Evolutionary conservation across 2,888 invertebrate species (phyloP).

Genomic region (Polyploca ridens): DNA sequence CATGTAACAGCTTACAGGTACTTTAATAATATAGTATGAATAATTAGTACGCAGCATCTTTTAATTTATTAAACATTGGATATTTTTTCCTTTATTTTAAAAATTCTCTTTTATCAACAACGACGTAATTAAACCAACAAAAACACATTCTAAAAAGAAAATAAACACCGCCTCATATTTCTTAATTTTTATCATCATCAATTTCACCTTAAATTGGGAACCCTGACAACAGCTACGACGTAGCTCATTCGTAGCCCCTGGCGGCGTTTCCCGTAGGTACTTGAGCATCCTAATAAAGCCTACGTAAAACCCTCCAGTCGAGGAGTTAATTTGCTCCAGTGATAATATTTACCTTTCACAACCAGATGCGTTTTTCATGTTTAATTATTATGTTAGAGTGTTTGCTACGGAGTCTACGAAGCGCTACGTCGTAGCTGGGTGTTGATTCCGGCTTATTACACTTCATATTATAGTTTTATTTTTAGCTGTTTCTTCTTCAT

Average conservation of each 20-base stretch:
- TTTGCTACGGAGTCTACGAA: constrained; percentile 4
- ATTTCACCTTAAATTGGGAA: background rate
- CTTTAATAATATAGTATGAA: too few relatives aligned
- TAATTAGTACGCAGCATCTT: too few relatives aligned
- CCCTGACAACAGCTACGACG: background rate
- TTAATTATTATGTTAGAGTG: constrained; percentile 30
- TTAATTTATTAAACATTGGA: too few relatives aligned
- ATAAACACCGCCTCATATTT: background rate
- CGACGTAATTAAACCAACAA: background rate
- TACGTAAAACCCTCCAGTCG: constrained; percentile 41
- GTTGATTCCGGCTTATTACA: background rate
- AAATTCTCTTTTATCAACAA: background rate
- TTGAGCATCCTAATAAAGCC: constrained; percentile 48
- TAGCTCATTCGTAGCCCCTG: constrained; percentile 22
- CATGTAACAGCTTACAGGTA: too few relatives aligned
- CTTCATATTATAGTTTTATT: background rate
- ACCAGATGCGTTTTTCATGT: constrained; percentile 46
- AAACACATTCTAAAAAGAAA: background rate
- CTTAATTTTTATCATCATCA: constrained; percentile 5
- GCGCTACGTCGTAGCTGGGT: background rate
- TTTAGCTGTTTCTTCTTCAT: background rate
- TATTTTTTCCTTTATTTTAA: too few relatives aligned
- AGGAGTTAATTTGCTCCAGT: constrained; percentile 51
- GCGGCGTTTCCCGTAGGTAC: constrained; percentile 21
- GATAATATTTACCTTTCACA: constrained; percentile 50